Conservation (phyloP, 2,797 vertebrate species). For the Halcyon leucocephala region DNA sequence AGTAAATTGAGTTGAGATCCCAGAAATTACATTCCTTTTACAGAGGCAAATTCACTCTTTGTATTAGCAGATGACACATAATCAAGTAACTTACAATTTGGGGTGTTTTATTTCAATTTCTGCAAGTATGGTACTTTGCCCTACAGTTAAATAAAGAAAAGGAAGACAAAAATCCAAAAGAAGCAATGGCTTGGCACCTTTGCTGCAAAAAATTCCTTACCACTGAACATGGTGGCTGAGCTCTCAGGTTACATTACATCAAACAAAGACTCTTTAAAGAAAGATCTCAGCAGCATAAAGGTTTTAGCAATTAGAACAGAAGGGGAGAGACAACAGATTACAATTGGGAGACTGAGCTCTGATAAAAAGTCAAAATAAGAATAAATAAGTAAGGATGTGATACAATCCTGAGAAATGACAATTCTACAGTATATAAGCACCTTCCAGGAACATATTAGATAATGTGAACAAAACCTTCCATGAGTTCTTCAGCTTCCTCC, state of each 20-base stretch:
- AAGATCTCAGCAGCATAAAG: background rate
- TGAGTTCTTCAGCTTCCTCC: background rate
- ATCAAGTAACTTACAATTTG: background rate
- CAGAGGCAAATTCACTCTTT: constrained; percentile 12
- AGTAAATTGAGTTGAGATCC: constrained; percentile 31
- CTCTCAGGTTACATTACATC: constrained; percentile 41
- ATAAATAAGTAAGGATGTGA: background rate
- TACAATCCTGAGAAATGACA: background rate
- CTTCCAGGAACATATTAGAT: background rate
- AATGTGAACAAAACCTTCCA: background rate
- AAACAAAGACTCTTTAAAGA: background rate
- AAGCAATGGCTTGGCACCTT: background rate
- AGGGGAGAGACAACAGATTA: background rate
- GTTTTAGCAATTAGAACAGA: background rate
- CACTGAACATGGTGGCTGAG: background rate
- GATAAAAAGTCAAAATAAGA: background rate
- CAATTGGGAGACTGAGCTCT: background rate
- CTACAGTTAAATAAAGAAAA: background rate
- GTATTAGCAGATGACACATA: background rate
- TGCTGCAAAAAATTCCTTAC: constrained; percentile 6
- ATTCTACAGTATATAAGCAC: background rate
- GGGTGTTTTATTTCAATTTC: background rate
- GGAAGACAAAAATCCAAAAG: background rate
- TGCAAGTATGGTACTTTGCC: background rate
- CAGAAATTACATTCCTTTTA: constrained; percentile 46